A percentile compares a stretch with the other conserved stretches of the same genome.
phyloP scores from a whole-genome alignment of 2,888 invertebrate genomes.

The Ischnus inquisitorius region DNA sequence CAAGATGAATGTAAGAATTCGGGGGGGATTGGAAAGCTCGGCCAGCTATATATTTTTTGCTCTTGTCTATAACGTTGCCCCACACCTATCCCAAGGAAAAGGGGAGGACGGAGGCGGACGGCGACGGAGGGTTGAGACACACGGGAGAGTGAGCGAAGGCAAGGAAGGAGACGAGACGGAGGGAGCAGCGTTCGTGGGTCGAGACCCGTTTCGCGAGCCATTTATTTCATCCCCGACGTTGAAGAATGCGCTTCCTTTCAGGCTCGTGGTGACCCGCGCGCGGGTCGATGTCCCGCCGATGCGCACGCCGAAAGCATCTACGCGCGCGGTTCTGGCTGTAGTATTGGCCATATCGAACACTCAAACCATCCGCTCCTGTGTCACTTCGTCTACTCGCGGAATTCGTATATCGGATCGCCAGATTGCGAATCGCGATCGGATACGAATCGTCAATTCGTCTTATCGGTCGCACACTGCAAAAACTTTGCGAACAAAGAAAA shows the following conservation, averaged over 20 bases:
- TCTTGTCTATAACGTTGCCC: neutral
- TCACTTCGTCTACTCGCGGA: constrained; percentile 3
- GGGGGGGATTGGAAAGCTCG: constrained; percentile 22
- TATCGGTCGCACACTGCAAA: neutral
- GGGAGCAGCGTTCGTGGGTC: constrained; percentile 51
- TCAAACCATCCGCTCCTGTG: neutral
- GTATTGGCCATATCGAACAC: neutral
- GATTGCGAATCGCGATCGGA: constrained; percentile 11
- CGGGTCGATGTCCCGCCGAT: constrained; percentile 72
- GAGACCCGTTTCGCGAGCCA: constrained; percentile 74
- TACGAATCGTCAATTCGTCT: neutral
- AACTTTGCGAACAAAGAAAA: neutral
- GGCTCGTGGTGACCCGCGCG: constrained; percentile 30
- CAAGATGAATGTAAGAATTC: constrained; percentile 42
- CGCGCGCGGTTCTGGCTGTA: constrained; percentile 29
- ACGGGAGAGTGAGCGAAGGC: constrained; percentile 19
- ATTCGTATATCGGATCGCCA: constrained; percentile 6
- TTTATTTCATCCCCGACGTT: constrained; percentile 77
- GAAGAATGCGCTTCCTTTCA: constrained; percentile 76
- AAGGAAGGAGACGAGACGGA: constrained; percentile 53
- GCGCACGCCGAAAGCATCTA: constrained; percentile 27
- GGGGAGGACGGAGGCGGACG: neutral
- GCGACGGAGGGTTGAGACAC: neutral
- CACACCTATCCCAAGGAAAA: neutral
- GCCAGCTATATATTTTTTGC: constrained; percentile 1